phyloP scores from a whole-genome alignment of 1,140 invertebrate species.

The Cotesia typhae region DNA sequence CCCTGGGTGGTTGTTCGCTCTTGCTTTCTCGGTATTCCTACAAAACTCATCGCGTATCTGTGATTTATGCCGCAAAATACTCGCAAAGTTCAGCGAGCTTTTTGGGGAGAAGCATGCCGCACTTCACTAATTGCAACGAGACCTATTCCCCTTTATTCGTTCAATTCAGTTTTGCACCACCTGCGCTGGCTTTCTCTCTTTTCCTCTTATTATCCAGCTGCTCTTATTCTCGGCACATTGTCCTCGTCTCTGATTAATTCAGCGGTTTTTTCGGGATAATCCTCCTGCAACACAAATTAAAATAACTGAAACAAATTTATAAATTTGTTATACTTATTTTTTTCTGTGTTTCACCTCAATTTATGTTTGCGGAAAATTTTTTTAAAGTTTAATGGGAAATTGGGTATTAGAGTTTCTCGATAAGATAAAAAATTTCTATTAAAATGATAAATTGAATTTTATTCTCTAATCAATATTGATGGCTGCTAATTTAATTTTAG shows the following conservation, averaged over 20 bases:
- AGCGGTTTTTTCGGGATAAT: not conserved
- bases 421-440: too few relatives aligned
- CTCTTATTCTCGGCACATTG: too few relatives aligned
- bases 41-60: slow-evolving; percentile 36
- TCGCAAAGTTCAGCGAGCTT: slow-evolving; percentile 22
- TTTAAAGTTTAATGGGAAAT: too few relatives aligned
- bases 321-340: not conserved
- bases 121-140: slow-evolving; percentile 33
- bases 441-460: too few relatives aligned
- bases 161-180: slow-evolving; percentile 27
- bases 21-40: not conserved
- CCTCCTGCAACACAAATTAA: not conserved
- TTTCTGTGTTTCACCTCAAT: too few relatives aligned
- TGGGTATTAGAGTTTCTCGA: too few relatives aligned
- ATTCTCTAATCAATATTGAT: too few relatives aligned
- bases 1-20: slow-evolving; percentile 17
- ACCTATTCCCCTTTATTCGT: slow-evolving; percentile 23
- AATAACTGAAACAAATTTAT: slow-evolving; percentile 8
- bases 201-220: too few relatives aligned
- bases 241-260: slow-evolving; percentile 15
- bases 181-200: slow-evolving; percentile 21
- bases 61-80: slow-evolving; percentile 35
- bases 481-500: too few relatives aligned
- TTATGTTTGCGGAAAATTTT: too few relatives aligned
- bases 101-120: slow-evolving; percentile 23